Percentiles rank a stretch among this genome's conserved stretches.
Evolutionary conservation across 2,113 vertebrate genomes (phyloP).

Genomic region (Sinocyclocheilus grahami): DNA sequence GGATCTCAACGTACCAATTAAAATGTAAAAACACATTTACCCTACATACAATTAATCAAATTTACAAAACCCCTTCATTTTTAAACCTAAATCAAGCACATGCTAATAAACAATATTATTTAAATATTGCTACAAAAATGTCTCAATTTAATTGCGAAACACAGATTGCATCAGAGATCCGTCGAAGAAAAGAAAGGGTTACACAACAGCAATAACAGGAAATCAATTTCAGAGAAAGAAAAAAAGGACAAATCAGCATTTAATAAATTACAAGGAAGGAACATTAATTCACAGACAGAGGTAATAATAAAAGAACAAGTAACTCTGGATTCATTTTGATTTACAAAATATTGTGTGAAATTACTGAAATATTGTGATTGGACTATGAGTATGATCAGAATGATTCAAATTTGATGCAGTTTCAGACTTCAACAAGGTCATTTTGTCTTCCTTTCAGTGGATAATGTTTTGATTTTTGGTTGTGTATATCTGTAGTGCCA

Average conservation of each 20-base stretch:
- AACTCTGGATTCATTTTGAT: not conserved
- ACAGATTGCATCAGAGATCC: not conserved
- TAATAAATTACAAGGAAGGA: not conserved
- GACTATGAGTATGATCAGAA: not conserved
- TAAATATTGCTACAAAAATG: not conserved
- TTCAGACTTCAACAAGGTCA: not conserved
- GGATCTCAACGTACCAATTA: not conserved
- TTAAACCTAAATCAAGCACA: not conserved
- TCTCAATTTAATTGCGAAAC: not conserved
- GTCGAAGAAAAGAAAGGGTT: not conserved
- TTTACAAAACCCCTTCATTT: not conserved
- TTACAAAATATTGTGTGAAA: not conserved
- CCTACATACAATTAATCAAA: not conserved
- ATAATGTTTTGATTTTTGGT: not conserved
- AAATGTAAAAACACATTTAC: not conserved
- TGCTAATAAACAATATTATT: not conserved
- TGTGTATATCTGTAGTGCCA: not conserved
- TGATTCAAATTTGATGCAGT: not conserved
- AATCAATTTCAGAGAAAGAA: not conserved
- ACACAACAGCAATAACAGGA: not conserved
- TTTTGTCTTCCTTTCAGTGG: not conserved
- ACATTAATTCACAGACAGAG: not conserved
- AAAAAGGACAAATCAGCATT: not conserved
- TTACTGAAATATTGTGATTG: not conserved
- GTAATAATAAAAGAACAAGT: not conserved